Evolutionary conservation across 2,797 vertebrate species (phyloP).

Genomic region (Eptatretus atami): DNA sequence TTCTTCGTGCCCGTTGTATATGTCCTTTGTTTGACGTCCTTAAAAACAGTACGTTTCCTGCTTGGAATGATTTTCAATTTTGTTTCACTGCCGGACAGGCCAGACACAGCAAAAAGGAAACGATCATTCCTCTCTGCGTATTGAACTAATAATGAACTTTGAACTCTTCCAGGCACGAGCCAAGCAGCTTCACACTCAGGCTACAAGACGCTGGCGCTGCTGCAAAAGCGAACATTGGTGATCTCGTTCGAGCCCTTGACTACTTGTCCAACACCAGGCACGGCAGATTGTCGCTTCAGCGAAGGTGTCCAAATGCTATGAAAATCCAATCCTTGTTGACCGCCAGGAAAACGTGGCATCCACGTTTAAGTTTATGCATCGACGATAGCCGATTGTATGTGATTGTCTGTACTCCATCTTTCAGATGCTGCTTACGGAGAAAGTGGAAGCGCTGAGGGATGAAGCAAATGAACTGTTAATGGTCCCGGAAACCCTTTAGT

Average conservation of each 20-base stretch:
- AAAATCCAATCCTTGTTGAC: too few species aligned
- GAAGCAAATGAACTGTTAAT: conserved; percentile 46
- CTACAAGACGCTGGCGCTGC: conserved; percentile 38
- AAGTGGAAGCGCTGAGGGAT: conserved; percentile 51
- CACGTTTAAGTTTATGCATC: too few species aligned
- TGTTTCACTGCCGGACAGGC: too few species aligned
- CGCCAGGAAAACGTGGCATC: too few species aligned
- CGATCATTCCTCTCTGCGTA: too few species aligned
- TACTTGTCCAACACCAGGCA: conserved; percentile 41
- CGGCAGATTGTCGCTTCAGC: conserved; percentile 51
- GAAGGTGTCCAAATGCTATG: conserved; percentile 18
- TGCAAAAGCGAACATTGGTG: conserved; percentile 44
- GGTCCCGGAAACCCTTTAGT: conserved; percentile 23
- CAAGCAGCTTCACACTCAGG: conserved; percentile 47
- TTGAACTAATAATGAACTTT: too few species aligned
- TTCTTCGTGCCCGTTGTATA: too few species aligned
- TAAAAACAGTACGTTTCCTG: too few species aligned
- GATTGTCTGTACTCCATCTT: conserved; percentile 9
- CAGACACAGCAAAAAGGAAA: too few species aligned
- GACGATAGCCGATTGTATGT: background rate
- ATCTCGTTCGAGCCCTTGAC: conserved; percentile 23
- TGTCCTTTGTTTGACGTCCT: too few species aligned
- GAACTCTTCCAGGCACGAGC: conserved; percentile 30
- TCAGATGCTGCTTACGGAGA: conserved; percentile 67
- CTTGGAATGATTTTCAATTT: too few species aligned